These are phyloP conservation scores for Oncorhynchus nerka DNA, from an alignment of 2,113 vertebrate species.

Conservation along the genomic window DNA sequence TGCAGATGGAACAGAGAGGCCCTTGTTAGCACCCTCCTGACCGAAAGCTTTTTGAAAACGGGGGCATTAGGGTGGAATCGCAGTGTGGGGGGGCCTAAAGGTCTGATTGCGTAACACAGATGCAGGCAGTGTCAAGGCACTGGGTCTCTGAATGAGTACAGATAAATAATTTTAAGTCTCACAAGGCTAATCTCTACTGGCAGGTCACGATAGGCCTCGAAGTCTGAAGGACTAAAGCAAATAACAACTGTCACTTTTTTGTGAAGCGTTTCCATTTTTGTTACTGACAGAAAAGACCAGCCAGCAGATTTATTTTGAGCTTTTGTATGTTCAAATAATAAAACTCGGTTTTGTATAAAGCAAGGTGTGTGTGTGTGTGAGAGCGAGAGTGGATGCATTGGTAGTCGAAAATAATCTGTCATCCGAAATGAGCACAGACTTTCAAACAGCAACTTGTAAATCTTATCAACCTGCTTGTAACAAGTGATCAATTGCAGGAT, in stretches of 20 bases:
- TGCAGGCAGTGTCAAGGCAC: not conserved
- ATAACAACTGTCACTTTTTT: not conserved
- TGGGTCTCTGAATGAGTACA: not conserved
- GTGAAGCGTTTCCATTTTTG: not conserved
- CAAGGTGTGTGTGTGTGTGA: not conserved
- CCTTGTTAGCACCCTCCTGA: conserved; percentile 23
- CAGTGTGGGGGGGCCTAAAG: conserved; percentile 27
- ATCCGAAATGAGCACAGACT: too few species aligned
- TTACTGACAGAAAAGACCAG: not conserved
- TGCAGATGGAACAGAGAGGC: conserved; percentile 17
- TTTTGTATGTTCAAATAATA: not conserved
- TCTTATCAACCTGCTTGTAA: too few species aligned
- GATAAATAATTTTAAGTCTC: not conserved
- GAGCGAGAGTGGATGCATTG: too few species aligned
- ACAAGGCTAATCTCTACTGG: not conserved
- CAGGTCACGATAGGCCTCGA: not conserved
- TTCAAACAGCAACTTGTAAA: too few species aligned
- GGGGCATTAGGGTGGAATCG: not conserved
- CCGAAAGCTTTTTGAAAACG: conserved; percentile 23
- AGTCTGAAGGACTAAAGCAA: not conserved
- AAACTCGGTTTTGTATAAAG: not conserved
- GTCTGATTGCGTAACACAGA: conserved; percentile 51
- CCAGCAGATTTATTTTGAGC: not conserved
- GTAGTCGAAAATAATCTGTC: too few species aligned
- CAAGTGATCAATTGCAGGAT: not conserved